Evolutionary conservation across 2,888 invertebrate genomes (phyloP).

Genomic region (Frankliniella intonsa): DNA sequence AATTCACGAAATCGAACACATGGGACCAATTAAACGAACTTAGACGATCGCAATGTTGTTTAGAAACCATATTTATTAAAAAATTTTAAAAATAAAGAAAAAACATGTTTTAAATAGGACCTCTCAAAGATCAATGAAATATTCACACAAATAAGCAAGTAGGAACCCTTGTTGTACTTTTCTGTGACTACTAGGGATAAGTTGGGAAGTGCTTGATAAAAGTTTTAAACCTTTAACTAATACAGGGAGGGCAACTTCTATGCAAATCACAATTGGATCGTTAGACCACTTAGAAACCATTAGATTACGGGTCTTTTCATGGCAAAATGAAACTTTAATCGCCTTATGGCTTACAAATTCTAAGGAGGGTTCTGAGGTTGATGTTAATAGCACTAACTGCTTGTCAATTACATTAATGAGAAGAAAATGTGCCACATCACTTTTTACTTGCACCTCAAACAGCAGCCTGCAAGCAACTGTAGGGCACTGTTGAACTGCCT

Average conservation of each 20-base stretch:
- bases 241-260: background rate
- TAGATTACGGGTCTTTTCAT: background rate
- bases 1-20: background rate
- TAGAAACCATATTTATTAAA: background rate
- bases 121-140: background rate
- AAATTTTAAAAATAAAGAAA: background rate
- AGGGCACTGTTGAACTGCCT: constrained; percentile 51
- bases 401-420: constrained; percentile 61
- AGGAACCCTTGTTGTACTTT: background rate
- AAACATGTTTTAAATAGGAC: background rate
- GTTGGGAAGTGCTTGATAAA: background rate
- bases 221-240: background rate
- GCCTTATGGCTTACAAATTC: background rate
- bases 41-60: background rate
- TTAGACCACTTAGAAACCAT: background rate
- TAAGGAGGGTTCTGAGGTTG: background rate
- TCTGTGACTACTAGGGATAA: background rate
- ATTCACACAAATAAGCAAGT: background rate
- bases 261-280: background rate
- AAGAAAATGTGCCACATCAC: constrained; percentile 51
- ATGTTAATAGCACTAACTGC: constrained; percentile 50
- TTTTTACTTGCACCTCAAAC: constrained; percentile 50
- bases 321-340: background rate
- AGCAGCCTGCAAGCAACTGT: constrained; percentile 55
- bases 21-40: background rate